Percentiles rank a stretch among this genome's conserved stretches.
phyloP scores from a whole-genome alignment of 2,888 invertebrate species.

The Netelia melanura region DNA sequence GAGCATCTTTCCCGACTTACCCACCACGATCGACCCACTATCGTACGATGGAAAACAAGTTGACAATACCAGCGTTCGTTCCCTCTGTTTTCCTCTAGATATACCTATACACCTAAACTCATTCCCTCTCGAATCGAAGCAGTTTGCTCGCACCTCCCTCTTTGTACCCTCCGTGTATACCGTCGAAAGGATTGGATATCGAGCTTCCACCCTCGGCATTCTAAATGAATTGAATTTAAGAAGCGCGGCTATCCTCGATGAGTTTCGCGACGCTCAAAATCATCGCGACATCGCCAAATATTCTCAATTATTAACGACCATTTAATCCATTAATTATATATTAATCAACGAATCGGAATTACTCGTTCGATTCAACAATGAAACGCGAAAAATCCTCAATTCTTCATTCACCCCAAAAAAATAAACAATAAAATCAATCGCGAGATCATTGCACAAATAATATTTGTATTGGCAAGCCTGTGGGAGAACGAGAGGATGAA shows the following conservation, averaged over 20 bases:
- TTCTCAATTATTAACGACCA: too few species aligned
- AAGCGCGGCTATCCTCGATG: too few species aligned
- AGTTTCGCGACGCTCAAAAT: too few species aligned
- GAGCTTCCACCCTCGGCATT: too few species aligned
- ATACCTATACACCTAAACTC: neutral
- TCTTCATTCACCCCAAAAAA: neutral
- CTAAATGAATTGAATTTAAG: too few species aligned
- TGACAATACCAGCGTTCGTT: slow-evolving; percentile 7
- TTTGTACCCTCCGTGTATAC: too few species aligned
- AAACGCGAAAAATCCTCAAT: too few species aligned
- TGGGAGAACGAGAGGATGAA: neutral
- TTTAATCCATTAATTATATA: too few species aligned
- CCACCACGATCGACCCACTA: slow-evolving; percentile 34
- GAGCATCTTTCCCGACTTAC: neutral
- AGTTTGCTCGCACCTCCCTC: neutral
- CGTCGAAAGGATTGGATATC: neutral
- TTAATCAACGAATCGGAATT: too few species aligned
- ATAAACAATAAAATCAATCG: slow-evolving; percentile 2
- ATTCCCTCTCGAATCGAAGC: neutral
- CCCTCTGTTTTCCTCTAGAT: neutral
- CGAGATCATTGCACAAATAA: slow-evolving; percentile 9
- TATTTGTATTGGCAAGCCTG: neutral
- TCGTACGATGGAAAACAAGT: slow-evolving; percentile 19
- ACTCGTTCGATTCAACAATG: too few species aligned
- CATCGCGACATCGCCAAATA: too few species aligned